Base-by-base conservation (phyloP, 2,888 invertebrate genomes). In the Electrophaes corylata region DNA sequence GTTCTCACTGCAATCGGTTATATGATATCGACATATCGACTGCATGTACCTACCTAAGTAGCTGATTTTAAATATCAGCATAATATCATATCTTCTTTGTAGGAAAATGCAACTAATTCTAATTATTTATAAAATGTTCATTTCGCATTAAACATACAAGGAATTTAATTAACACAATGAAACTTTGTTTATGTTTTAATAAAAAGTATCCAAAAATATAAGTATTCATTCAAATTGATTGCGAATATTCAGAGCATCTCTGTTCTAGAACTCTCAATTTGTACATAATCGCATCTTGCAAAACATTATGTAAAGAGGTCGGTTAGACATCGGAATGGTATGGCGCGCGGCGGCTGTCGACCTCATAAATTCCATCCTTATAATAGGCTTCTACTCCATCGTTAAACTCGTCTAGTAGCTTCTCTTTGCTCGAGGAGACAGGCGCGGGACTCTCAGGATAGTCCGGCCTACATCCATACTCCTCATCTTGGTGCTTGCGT, bases 381-480 rank as follows among this genome's bases (percentile, higher is more conserved):
- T 79, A 84, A 51, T 77, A 77, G 0, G 70, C 61, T 48, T 78
- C 67, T n/a, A 61, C 55, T 51, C 54, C 73, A 0, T 86, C 83
- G 20, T 77, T 76, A 3, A 89, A 72, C 37, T 88, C 80, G 33
- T 88, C 83, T 41, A 88, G 79, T 29, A 89, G 60, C 63, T 82
- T 81, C 16, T 83, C 86, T 1, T 79, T 81, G 16, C 76, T 84
- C 0, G 78, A 69, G n/a, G 79, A 63, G 18, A 71, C 62, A 1
- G 75, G 79, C 4, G 76, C 71, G 0, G 83, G 83, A 53, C 84
- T 81, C 65, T 91, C 91, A 0, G 91, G 91, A 39, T 89, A 91
- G 62, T 91, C 91, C 0, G 91, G 91, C 39, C 91, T 76, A 35
- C 79, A 81, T 11, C 79, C 73, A 37, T 84, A 87, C 1, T 75